phyloP scores from a whole-genome alignment of 2,888 invertebrate species.

The Sclerodermus sp. region DNA sequence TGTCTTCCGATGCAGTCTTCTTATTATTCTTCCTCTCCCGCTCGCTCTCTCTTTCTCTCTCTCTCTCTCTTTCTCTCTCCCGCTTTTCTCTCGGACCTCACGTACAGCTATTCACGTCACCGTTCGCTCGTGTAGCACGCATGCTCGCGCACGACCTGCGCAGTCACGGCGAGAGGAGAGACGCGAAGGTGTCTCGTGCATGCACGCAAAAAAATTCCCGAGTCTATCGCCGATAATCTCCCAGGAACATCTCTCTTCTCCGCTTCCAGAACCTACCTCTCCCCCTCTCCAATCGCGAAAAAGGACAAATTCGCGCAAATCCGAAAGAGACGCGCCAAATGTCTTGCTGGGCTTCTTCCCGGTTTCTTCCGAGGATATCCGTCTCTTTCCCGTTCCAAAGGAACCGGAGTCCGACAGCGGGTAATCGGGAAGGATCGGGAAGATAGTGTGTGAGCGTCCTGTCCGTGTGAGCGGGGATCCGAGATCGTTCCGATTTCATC shows the following conservation, averaged over 20 bases:
- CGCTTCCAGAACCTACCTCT: conserved; percentile 14
- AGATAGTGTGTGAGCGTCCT: too few species aligned
- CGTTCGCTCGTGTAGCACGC: conserved; percentile 30
- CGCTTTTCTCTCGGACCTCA: conserved; percentile 26
- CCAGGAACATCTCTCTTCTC: conserved; percentile 22
- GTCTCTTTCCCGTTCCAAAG: too few species aligned
- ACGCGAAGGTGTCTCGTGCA: conserved; percentile 20
- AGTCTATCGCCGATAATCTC: too few species aligned
- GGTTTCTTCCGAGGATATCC: too few species aligned
- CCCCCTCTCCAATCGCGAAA: conserved; percentile 9
- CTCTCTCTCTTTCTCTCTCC: background rate
- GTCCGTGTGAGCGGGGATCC: too few species aligned
- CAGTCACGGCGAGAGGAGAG: conserved; percentile 34
- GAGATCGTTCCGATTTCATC: too few species aligned
- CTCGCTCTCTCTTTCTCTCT: conserved; percentile 6
- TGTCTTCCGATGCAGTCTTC: conserved; percentile 38
- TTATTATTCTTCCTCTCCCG: conserved; percentile 14
- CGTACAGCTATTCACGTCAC: conserved; percentile 41
- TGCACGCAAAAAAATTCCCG: conserved; percentile 15
- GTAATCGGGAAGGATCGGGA: too few species aligned
- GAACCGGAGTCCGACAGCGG: too few species aligned
- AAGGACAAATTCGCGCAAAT: conserved; percentile 5
- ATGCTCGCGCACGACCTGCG: conserved; percentile 25
- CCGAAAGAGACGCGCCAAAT: too few species aligned
- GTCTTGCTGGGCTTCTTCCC: too few species aligned